phyloP scores from a whole-genome alignment of 2,113 vertebrate species.

The Daboia siamensis region DNA sequence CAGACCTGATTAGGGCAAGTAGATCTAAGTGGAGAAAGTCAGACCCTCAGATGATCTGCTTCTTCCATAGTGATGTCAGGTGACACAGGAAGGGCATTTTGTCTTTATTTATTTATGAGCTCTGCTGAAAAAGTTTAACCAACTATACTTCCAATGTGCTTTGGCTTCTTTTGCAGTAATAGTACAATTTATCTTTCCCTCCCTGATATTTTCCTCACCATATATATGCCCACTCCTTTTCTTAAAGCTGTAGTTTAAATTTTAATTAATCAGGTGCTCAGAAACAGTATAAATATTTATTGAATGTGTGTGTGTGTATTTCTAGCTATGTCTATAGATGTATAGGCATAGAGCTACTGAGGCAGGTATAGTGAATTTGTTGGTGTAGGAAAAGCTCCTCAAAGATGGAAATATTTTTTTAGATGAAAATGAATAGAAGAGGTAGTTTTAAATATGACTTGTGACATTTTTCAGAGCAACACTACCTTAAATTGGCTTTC shows the following conservation, averaged over 20 bases:
- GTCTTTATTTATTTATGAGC: not conserved
- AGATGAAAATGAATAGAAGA: slow-evolving; percentile 41
- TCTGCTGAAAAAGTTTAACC: not conserved
- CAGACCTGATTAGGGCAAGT: not conserved
- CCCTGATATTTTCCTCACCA: not conserved
- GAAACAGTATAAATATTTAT: slow-evolving; percentile 45
- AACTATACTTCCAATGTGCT: not conserved
- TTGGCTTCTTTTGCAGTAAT: not conserved
- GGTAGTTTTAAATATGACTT: slow-evolving; percentile 35
- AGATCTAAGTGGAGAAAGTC: not conserved
- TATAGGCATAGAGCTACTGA: slow-evolving; percentile 31
- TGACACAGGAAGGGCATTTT: not conserved
- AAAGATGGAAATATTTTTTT: slow-evolving; percentile 4
- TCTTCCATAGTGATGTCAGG: not conserved
- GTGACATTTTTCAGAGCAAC: not conserved
- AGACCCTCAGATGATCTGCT: not conserved
- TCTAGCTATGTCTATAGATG: too few relatives aligned
- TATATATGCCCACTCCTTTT: slow-evolving; percentile 11
- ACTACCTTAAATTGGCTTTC: slow-evolving; percentile 26
- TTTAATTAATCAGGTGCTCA: slow-evolving; percentile 55
- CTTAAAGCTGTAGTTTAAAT: slow-evolving; percentile 52
- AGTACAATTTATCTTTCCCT: not conserved
- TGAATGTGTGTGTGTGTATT: too few relatives aligned
- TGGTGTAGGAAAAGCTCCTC: slow-evolving; percentile 7
- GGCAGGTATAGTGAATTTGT: slow-evolving; percentile 11